Percentiles rank a stretch among this genome's conserved stretches.
These are phyloP conservation scores for Eristalis arbustorum DNA, from an alignment of 2,888 invertebrate genomes.

Conservation along the genomic window DNA sequence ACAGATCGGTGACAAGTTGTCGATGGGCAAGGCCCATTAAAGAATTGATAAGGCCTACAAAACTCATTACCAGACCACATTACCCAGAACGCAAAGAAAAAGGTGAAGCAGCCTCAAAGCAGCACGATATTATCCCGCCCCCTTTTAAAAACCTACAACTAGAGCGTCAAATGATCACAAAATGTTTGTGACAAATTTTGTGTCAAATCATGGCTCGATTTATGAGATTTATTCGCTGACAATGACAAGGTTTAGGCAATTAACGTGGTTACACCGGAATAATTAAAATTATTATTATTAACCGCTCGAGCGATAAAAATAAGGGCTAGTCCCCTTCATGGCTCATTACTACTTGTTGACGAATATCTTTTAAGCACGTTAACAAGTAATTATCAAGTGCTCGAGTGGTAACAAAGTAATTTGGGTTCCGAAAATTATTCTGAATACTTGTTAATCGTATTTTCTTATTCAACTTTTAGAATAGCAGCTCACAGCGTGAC, in stretches of 20 bases:
- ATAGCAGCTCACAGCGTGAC: no score
- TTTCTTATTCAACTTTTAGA: no score
- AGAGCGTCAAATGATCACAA: no score
- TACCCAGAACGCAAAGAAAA: no score
- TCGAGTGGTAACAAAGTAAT: background rate
- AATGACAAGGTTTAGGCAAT: background rate
- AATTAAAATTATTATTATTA: background rate
- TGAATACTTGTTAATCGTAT: no score
- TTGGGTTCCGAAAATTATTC: background rate
- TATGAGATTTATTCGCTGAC: background rate
- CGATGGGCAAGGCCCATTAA: no score
- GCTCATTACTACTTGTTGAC: background rate
- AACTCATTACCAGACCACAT: no score
- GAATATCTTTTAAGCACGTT: background rate
- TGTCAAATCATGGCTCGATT: background rate
- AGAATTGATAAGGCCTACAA: no score
- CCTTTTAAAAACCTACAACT: no score
- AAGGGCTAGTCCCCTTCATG: background rate
- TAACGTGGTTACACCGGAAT: background rate
- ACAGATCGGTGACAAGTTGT: no score
- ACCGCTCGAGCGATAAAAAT: background rate
- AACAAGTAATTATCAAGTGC: background rate
- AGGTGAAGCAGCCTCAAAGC: no score
- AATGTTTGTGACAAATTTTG: background rate
- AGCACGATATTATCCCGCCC: no score